Conservation (phyloP, 2,113 vertebrate genomes). For the Pimephales promelas region DNA sequence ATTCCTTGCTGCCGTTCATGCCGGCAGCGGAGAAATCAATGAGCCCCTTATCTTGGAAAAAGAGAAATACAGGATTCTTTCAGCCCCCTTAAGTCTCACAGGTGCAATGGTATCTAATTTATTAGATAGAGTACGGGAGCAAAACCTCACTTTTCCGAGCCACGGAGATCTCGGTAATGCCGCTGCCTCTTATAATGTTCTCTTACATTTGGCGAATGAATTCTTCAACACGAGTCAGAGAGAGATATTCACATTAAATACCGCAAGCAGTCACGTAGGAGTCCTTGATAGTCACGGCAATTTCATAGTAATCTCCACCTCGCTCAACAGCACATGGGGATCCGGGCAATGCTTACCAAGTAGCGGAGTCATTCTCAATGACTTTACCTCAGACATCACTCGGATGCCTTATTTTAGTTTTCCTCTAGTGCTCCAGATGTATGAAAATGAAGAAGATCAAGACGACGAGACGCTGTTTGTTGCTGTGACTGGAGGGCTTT, state of each 20-base stretch:
- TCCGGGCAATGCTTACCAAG: conserved; percentile 67
- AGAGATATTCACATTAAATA: conserved; percentile 45
- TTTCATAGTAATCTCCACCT: conserved; percentile 68
- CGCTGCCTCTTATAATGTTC: conserved; percentile 41
- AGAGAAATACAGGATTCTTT: conserved; percentile 61
- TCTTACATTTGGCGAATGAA: conserved; percentile 50
- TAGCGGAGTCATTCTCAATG: conserved; percentile 68
- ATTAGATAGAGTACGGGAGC: conserved; percentile 47
- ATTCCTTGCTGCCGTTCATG: conserved; percentile 37
- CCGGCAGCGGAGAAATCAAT: conserved; percentile 50
- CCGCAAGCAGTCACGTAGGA: conserved; percentile 62
- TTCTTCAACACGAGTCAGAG: conserved; percentile 24
- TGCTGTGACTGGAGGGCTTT: conserved; percentile 61
- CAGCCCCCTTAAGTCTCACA: conserved; percentile 49
- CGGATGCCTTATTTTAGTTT: conserved; percentile 60
- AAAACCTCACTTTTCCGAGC: conserved; percentile 40
- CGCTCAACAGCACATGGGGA: conserved; percentile 73
- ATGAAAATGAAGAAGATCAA: conserved; percentile 20
- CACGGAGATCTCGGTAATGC: conserved; percentile 45
- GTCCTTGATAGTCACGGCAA: conserved; percentile 64
- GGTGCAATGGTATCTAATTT: conserved; percentile 61
- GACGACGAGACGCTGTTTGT: conserved; percentile 56
- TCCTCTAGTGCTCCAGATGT: conserved; percentile 63
- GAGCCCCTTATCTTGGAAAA: conserved; percentile 49
- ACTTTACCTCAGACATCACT: conserved; percentile 52